Evolutionary conservation across 2,113 vertebrate species (phyloP).

Genomic region (Colinus virginianus): DNA sequence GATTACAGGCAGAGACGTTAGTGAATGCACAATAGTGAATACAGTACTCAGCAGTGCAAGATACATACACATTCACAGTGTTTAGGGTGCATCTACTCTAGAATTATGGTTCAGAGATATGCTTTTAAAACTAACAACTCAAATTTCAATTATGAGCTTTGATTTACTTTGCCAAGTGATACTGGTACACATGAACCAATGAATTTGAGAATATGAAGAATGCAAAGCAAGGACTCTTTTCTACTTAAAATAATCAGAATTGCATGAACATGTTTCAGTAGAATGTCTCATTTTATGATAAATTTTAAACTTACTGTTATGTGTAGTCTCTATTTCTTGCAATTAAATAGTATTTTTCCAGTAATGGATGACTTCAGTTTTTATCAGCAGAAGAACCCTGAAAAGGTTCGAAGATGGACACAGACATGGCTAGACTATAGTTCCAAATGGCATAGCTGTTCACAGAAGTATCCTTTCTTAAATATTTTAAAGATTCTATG

Average conservation of each 20-base stretch:
- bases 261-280: background rate
- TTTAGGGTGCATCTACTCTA: background rate
- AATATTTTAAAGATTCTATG: background rate
- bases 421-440: background rate
- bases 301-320: background rate
- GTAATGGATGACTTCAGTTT: background rate
- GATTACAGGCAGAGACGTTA: background rate
- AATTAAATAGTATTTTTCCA: background rate
- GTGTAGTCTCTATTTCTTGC: background rate
- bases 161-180: background rate
- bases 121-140: background rate
- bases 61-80: background rate
- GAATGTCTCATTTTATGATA: background rate
- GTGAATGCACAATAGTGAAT: rapidly evolving
- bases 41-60: too few species aligned
- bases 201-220: background rate
- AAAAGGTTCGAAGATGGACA: background rate
- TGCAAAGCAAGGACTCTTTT: background rate
- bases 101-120: background rate
- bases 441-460: background rate
- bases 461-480: background rate
- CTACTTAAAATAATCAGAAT: background rate
- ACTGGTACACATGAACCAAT: background rate
- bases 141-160: background rate
- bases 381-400: background rate